These are phyloP conservation scores for Sebastes nivosus DNA, from an alignment of 2,797 vertebrate genomes.

Conservation along the genomic window DNA sequence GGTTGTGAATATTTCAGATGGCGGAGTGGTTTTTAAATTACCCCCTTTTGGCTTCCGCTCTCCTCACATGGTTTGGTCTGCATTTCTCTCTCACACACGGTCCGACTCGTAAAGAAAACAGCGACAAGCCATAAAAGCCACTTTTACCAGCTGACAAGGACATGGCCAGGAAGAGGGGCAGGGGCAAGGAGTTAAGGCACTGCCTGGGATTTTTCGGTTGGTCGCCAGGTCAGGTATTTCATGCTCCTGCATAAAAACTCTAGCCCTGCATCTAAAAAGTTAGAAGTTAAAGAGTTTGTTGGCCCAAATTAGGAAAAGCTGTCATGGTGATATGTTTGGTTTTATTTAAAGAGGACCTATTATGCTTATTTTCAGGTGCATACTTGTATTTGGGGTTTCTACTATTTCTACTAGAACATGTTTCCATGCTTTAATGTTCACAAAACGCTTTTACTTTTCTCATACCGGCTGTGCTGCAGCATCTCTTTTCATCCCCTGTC, in stretches of 20 bases:
- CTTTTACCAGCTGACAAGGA: slow-evolving; percentile 80
- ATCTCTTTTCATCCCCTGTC: too few relatives aligned
- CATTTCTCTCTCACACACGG: slow-evolving; percentile 77
- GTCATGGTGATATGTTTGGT: neutral
- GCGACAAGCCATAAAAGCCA: slow-evolving; percentile 82
- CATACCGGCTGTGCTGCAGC: too few relatives aligned
- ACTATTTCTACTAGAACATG: too few relatives aligned
- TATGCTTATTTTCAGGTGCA: too few relatives aligned
- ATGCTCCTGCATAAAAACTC: neutral
- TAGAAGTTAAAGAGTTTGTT: neutral
- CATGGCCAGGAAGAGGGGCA: slow-evolving; percentile 64
- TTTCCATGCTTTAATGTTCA: too few relatives aligned
- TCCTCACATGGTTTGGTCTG: slow-evolving; percentile 81
- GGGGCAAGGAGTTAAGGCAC: slow-evolving; percentile 39
- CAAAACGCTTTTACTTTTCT: too few relatives aligned
- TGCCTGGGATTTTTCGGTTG: slow-evolving; percentile 35
- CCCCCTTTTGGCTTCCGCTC: slow-evolving; percentile 81
- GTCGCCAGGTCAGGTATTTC: slow-evolving; percentile 30
- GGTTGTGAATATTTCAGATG: slow-evolving; percentile 83
- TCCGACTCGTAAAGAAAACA: slow-evolving; percentile 79
- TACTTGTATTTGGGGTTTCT: too few relatives aligned
- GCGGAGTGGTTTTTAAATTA: slow-evolving; percentile 83
- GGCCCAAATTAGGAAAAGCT: neutral
- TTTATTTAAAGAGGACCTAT: neutral
- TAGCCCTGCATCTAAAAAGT: neutral